These are phyloP conservation scores for Scomber colias DNA, from an alignment of 2,113 vertebrate species.

Conservation along the genomic window DNA sequence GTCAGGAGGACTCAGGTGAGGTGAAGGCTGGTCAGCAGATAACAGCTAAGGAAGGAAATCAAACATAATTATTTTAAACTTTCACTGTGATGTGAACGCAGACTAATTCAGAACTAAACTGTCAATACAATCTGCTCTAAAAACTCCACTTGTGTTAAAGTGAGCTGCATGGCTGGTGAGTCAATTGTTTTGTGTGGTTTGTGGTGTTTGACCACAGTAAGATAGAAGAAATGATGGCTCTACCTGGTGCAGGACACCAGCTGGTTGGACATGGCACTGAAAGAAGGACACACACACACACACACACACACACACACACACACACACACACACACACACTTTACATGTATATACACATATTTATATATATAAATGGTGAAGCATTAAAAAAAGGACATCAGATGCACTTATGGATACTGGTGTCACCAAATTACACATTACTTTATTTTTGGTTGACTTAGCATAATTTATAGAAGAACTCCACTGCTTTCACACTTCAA, in stretches of 20 bases:
- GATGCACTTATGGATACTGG: too few relatives aligned
- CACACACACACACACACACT: background rate
- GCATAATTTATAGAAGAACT: background rate
- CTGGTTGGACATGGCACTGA: conserved; percentile 76
- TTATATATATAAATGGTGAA: background rate
- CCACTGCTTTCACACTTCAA: too few relatives aligned
- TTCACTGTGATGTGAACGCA: conserved; percentile 20
- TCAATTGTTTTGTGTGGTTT: conserved; percentile 19
- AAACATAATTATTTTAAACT: conserved; percentile 30
- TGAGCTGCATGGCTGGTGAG: conserved; percentile 7
- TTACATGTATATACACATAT: conserved; percentile 21
- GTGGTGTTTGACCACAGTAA: too few relatives aligned
- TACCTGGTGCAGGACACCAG: conserved; percentile 79
- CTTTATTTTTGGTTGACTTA: background rate
- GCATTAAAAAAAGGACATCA: background rate
- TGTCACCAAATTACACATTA: background rate
- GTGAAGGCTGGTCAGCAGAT: conserved; percentile 83
- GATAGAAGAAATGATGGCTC: background rate
- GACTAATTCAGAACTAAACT: conserved; percentile 12
- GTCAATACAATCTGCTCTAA: background rate
- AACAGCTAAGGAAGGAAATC: conserved; percentile 73
- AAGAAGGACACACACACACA: conserved; percentile 47
- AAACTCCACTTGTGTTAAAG: conserved; percentile 10
- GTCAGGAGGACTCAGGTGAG: conserved; percentile 80
- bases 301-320: too few relatives aligned